Conservation (phyloP, 2,113 vertebrate genomes). For the Athene cunicularia region DNA sequence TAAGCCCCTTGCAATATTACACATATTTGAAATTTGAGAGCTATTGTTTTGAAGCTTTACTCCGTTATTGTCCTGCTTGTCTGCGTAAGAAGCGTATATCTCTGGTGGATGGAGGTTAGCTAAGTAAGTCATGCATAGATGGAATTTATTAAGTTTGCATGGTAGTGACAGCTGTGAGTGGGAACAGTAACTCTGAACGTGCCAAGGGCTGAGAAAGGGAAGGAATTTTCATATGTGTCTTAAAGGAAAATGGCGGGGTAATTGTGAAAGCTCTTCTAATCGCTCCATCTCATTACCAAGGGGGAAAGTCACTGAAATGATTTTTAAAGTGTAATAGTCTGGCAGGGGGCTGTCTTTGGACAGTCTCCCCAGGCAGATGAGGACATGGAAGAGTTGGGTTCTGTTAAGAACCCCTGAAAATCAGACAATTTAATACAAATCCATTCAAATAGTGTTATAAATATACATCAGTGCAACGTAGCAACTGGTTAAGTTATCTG, state of each 20-base stretch:
- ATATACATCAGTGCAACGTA: neutral
- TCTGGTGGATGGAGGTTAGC: slow-evolving; percentile 68
- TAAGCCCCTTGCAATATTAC: slow-evolving; percentile 45
- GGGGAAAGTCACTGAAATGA: slow-evolving; percentile 41
- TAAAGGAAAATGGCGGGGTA: slow-evolving; percentile 47
- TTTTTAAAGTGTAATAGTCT: slow-evolving; percentile 52
- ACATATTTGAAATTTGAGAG: slow-evolving; percentile 44
- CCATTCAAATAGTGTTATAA: slow-evolving; percentile 33
- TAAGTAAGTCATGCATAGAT: slow-evolving; percentile 70
- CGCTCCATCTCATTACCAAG: slow-evolving; percentile 40
- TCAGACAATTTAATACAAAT: slow-evolving; percentile 36
- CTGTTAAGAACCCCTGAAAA: neutral
- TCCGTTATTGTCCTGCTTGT: slow-evolving; percentile 58
- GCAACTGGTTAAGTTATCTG: slow-evolving; percentile 49
- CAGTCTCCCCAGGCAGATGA: slow-evolving; percentile 30
- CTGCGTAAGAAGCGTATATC: slow-evolving; percentile 60
- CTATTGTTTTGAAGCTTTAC: slow-evolving; percentile 71
- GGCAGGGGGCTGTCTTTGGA: slow-evolving; percentile 48
- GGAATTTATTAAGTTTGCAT: slow-evolving; percentile 72
- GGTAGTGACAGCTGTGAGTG: slow-evolving; percentile 63
- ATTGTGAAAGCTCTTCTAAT: slow-evolving; percentile 64
- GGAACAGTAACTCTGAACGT: slow-evolving; percentile 58
- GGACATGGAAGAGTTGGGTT: neutral
- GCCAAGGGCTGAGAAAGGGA: slow-evolving; percentile 54
- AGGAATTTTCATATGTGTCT: slow-evolving; percentile 49